These are phyloP conservation scores for Drosophila parvula DNA, from an alignment of 1,140 invertebrate genomes.

Conservation along the genomic window DNA sequence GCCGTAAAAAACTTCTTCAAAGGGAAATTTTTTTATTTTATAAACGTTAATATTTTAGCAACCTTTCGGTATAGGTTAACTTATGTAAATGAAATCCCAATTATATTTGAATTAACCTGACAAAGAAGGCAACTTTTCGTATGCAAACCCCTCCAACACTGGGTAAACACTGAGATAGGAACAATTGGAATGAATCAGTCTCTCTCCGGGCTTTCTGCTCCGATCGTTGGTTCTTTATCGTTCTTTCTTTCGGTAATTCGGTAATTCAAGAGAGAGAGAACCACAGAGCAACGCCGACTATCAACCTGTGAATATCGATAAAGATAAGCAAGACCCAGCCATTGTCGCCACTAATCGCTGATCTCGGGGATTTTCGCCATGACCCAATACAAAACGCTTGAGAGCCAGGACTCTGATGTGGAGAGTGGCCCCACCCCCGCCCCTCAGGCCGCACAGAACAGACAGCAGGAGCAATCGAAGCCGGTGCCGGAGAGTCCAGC, in stretches of 20 bases:
- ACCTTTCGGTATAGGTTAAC: too few relatives aligned
- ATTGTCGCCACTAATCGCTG: conserved; percentile 18
- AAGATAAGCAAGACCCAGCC: conserved; percentile 10
- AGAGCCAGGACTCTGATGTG: conserved; percentile 32
- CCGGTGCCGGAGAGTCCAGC: conserved; percentile 15
- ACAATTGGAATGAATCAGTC: neutral
- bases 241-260: conserved; percentile 22
- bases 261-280: conserved; percentile 12
- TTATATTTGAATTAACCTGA: neutral
- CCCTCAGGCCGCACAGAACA: conserved; percentile 1
- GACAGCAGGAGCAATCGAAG: conserved; percentile 14
- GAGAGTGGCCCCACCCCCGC: conserved; percentile 3
- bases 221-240: conserved; percentile 30
- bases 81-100: neutral
- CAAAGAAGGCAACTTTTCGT: neutral
- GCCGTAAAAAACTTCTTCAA: neutral
- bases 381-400: conserved; percentile 37
- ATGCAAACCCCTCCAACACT: neutral
- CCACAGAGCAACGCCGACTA: neutral
- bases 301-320: conserved; percentile 20
- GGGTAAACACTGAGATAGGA: neutral
- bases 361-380: conserved; percentile 9
- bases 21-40: neutral
- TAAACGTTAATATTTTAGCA: neutral
- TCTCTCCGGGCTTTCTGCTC: conserved; percentile 1